Evolutionary conservation across 2,888 invertebrate species (phyloP), one percentile per base, ranked within the genome.

Genomic region (Amblyteles armatorius): DNA sequence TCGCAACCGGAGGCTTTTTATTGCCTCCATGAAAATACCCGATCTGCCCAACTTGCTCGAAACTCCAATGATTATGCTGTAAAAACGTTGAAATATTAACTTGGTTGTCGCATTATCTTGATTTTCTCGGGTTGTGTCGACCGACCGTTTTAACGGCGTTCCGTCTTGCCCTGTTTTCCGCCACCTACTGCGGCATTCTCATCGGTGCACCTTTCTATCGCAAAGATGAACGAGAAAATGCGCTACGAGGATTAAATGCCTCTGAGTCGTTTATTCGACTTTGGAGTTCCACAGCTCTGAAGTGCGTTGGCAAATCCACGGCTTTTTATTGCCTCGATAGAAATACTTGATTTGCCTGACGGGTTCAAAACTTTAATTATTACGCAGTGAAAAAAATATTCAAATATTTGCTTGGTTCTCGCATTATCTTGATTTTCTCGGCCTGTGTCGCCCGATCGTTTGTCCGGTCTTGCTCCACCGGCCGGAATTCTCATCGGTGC

Each of bases 241-340:
- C 33, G 67, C 16, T 22, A 29, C 71, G 57, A 57, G 72, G 80
- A 80, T 83, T 72, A 76, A 83, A 83, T 80, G 74, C 26, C 65
- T 26, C 63, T 71, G 55, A 65, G 76, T 50, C 76, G 65, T 83
- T 83, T 72, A 76, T 71, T 50, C 65, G 26, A 1, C 79, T 65
- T 68, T n/a, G 44, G 22, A 68, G 71, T 22, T n/a, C 13, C 60
- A 60, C 29, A 63, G 19, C 13, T 44, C 71, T 33, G 36, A 40
- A 77, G 63, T 22, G 63, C 63, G 65, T 52, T 29, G 11, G 67
- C 19, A 60, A 60, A 22, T 22, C 55, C 60, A 60, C 71, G 52
- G 73, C 52, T 82, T 82, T 82, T 74, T 76, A 78, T 69, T 73
- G 69, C 69, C 19, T 63, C 52, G n/a, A 44, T 29, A 48, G 67